Evolutionary conservation across 2,888 invertebrate genomes (phyloP), one percentile per base, ranked within the genome.

Genomic region (Myopa testacea): DNA sequence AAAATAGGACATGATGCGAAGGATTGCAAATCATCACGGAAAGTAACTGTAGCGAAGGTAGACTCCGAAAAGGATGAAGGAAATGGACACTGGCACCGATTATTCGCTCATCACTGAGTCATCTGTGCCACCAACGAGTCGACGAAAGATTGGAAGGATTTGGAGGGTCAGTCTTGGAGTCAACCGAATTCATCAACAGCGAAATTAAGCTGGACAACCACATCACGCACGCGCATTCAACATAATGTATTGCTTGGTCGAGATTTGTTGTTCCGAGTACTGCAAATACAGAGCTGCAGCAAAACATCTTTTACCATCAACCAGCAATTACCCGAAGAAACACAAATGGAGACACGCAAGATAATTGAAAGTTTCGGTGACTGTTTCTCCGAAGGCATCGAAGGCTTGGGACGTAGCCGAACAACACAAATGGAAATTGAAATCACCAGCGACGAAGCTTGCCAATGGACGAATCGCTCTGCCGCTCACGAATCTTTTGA

Each of bases 21-120:
- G 26, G 26, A 26, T 26, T 26, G 2, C 26, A 26, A 26, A 26
- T 26, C 26, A 26, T 26, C 26, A 26, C 26, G 2, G 26, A 26
- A 26, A 26, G 26, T 26, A 26, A 26, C 26, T 26, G 26, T 26
- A 26, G 1, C 26, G 26, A 26, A 26, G 26, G 26, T 26, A 26
- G 26, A 26, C 26, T 26, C 26, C 26, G 26, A 26, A 26, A 26
- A 26, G 1, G 2, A 26, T 26, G 26, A 26, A 26, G 26, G 26
- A 26, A 26, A 26, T 26, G 12, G 81, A 81, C 75, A 81, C 78
- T 1, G 80, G 79, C 14, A 81, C 79, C 45, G 76, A 80, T 26
- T 67, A 78, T 45, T 78, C 78, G 3, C 26, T 79, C 10, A 80
- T 81, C 34, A 65, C 45, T 0, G 67, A 80, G 34, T 78, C 79